These are phyloP conservation scores for Triplophysa tibetana DNA, from an alignment of 2,113 vertebrate species.

Conservation along the genomic window DNA sequence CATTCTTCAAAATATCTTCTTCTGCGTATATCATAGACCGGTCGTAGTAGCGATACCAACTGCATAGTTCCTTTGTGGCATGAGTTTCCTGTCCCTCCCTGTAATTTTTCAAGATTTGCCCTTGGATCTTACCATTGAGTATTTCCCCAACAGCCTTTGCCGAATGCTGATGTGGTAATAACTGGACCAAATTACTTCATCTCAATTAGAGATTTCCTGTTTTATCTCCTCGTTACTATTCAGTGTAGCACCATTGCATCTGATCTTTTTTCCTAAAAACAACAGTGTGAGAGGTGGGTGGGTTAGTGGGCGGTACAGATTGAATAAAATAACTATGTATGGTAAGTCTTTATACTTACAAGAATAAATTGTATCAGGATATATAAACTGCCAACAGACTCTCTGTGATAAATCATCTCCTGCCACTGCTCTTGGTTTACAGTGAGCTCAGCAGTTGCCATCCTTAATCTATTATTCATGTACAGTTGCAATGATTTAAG, in stretches of 20 bases:
- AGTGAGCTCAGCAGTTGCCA: conserved; percentile 6
- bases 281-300: neutral
- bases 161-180: neutral
- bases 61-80: conserved; percentile 25
- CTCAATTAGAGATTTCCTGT: conserved; percentile 41
- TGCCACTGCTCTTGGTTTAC: conserved; percentile 26
- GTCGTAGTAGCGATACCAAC: conserved; percentile 13
- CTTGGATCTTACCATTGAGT: conserved; percentile 7
- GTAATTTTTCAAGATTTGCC: conserved; percentile 16
- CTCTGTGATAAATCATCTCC: neutral
- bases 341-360: neutral
- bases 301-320: neutral
- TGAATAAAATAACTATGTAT: neutral
- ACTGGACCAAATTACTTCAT: conserved; percentile 9
- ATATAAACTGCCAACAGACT: neutral
- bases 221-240: conserved; percentile 24
- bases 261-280: conserved; percentile 2
- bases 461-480: neutral
- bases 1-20: neutral
- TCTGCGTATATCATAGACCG: neutral
- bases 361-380: conserved; percentile 3
- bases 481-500: too few relatives aligned
- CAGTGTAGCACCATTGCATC: conserved; percentile 1
- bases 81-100: conserved; percentile 24
- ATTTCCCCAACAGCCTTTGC: neutral